Evolutionary conservation across 2,888 invertebrate genomes (phyloP).

Genomic region (Synanthedon andrenaeformis): DNA sequence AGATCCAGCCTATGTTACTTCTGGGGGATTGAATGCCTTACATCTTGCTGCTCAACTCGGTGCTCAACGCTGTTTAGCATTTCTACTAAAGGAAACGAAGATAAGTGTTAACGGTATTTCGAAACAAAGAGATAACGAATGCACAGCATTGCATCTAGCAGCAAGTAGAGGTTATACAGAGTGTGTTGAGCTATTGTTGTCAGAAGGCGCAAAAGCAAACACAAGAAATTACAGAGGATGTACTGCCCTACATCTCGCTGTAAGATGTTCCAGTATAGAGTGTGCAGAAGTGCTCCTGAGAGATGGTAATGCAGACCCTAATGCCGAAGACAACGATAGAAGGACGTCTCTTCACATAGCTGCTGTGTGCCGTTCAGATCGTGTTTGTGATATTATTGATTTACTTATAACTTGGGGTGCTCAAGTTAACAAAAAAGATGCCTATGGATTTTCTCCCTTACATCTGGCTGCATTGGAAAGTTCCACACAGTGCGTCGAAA

Average conservation of each 20-base stretch:
- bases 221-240: constrained; percentile 82
- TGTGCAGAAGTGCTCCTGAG: constrained; percentile 82
- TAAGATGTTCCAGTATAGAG: constrained; percentile 82
- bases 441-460: constrained; percentile 86
- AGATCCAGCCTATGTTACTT: constrained; percentile 79
- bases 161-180: constrained; percentile 89
- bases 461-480: constrained; percentile 89
- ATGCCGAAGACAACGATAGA: constrained; percentile 83
- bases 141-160: constrained; percentile 85
- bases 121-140: constrained; percentile 78
- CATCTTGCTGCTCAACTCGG: constrained; percentile 86
- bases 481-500: constrained; percentile 84
- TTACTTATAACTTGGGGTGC: constrained; percentile 83
- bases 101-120: constrained; percentile 78
- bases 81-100: constrained; percentile 80
- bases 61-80: constrained; percentile 77
- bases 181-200: constrained; percentile 80
- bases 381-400: constrained; percentile 84
- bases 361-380: constrained; percentile 81
- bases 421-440: constrained; percentile 85
- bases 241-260: constrained; percentile 88
- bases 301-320: constrained; percentile 82
- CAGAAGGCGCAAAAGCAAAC: constrained; percentile 82
- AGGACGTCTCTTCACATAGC: constrained; percentile 82
- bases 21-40: constrained; percentile 81